A percentile compares a stretch with the other conserved stretches of the same genome.
Conservation (phyloP, 2,888 invertebrate species). For the Buathra laborator region DNA sequence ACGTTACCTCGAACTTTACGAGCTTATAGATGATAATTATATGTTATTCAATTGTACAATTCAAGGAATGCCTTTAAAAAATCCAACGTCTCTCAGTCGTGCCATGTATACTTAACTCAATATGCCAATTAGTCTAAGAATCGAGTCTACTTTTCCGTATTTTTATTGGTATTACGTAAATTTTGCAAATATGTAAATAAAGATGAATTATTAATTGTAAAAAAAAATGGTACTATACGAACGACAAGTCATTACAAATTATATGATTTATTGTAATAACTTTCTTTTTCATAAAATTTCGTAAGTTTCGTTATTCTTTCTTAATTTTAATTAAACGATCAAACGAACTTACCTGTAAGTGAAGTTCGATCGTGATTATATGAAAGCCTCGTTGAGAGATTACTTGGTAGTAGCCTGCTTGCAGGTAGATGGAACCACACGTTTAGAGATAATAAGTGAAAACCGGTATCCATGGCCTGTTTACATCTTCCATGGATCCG, state of each 20-base stretch:
- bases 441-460: not conserved
- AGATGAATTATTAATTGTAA: not conserved
- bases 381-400: constrained; percentile 19
- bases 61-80: constrained; percentile 1
- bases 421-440: constrained; percentile 26
- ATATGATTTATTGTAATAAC: too few species aligned
- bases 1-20: constrained; percentile 51
- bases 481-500: not conserved
- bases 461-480: not conserved
- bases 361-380: not conserved
- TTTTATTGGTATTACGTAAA: not conserved
- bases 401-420: constrained; percentile 28
- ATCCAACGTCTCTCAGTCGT: not conserved
- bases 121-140: constrained; percentile 4
- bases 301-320: too few species aligned
- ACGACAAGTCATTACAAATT: too few species aligned
- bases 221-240: not conserved
- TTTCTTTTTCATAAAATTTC: too few species aligned
- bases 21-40: constrained; percentile 44
- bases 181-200: constrained; percentile 2
- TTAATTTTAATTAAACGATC: too few species aligned
- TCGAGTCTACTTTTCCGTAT: not conserved
- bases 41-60: not conserved
- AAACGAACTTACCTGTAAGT: too few species aligned
- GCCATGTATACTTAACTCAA: not conserved